A percentile compares a stretch with the other conserved stretches of the same genome.
These are phyloP conservation scores for Agrochola macilenta DNA, from an alignment of 2,888 invertebrate species.

Conservation along the genomic window DNA sequence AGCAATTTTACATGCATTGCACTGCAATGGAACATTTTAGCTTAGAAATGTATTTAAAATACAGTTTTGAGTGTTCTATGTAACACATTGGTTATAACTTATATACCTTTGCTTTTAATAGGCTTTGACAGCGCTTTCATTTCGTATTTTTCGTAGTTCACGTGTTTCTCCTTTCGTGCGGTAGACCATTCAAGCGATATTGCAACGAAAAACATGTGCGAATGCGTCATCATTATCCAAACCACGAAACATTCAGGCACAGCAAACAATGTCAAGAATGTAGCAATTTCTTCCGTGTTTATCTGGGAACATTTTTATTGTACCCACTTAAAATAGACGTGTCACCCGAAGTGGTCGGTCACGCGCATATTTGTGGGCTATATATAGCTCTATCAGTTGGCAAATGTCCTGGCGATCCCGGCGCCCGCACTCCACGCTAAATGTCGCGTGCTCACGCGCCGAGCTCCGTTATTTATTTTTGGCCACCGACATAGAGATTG, in stretches of 20 bases:
- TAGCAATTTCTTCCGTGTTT: constrained; percentile 75
- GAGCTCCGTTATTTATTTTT: constrained; percentile 73
- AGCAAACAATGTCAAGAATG: constrained; percentile 58
- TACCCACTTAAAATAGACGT: constrained; percentile 80
- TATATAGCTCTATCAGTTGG: constrained; percentile 88
- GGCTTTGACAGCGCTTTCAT: background rate
- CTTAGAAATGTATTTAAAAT: background rate
- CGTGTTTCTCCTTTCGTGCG: background rate
- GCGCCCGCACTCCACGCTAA: constrained; percentile 73
- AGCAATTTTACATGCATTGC: background rate
- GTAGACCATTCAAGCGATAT: background rate
- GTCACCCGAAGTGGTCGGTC: constrained; percentile 83
- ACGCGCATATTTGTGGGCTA: constrained; percentile 86
- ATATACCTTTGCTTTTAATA: background rate
- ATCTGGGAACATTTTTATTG: constrained; percentile 77
- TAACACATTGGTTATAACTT: background rate
- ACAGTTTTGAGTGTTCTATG: background rate
- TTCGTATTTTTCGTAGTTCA: background rate
- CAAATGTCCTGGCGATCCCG: constrained; percentile 81
- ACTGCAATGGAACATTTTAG: background rate
- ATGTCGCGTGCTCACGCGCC: constrained; percentile 79
- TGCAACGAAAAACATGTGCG: background rate
- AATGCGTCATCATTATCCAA: background rate
- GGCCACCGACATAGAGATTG: constrained; percentile 61
- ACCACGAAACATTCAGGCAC: constrained; percentile 8